Percentiles rank a stretch among this genome's conserved stretches.
These are phyloP conservation scores for Lepisosteus oculatus DNA, from an alignment of 2,113 vertebrate species.

Conservation along the genomic window DNA sequence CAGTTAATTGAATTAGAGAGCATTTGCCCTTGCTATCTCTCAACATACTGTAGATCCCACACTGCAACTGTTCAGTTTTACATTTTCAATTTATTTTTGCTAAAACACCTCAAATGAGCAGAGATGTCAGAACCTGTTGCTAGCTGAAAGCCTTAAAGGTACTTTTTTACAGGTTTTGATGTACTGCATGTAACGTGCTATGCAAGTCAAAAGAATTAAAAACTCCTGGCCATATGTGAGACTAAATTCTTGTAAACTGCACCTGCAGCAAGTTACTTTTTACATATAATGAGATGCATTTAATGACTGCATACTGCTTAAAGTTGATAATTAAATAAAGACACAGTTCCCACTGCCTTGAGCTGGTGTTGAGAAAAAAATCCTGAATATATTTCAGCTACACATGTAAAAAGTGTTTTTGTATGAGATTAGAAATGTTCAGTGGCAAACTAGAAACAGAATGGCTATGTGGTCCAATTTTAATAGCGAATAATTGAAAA, in stretches of 20 bases:
- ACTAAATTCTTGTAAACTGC: slow-evolving; percentile 63
- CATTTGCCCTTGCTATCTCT: too few relatives aligned
- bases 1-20: too few relatives aligned
- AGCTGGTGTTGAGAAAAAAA: slow-evolving; percentile 40
- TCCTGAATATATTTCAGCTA: slow-evolving; percentile 53
- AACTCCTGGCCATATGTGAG: slow-evolving; percentile 38
- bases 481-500: slow-evolving; percentile 62
- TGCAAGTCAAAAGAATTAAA: neutral
- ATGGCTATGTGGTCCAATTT: slow-evolving; percentile 46
- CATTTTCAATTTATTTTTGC: neutral
- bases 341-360: slow-evolving; percentile 46
- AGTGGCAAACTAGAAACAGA: slow-evolving; percentile 44
- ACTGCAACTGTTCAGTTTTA: neutral
- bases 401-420: slow-evolving; percentile 30
- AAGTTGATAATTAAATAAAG: slow-evolving; percentile 65
- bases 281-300: slow-evolving; percentile 64
- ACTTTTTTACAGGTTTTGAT: neutral
- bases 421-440: slow-evolving; percentile 33
- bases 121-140: slow-evolving; percentile 16
- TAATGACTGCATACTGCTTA: slow-evolving; percentile 67
- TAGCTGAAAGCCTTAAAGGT: neutral
- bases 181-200: neutral
- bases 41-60: too few relatives aligned
- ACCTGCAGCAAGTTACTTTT: slow-evolving; percentile 59
- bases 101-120: neutral